Conservation (phyloP, 2,797 vertebrate species). For the Meriones psammophilus region DNA sequence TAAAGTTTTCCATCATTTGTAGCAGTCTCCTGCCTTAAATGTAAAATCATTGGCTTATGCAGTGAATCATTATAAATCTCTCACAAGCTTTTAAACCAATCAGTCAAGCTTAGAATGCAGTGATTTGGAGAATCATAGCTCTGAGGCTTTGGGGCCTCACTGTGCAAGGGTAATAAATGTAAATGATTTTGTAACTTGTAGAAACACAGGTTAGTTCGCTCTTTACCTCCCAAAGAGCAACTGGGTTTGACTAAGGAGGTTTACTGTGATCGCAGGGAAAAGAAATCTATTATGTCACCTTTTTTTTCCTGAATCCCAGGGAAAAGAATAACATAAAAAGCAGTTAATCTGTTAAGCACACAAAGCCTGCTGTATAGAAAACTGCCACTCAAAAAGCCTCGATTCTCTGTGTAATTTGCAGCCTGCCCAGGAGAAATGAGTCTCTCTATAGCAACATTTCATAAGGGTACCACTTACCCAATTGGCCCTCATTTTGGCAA, state of each 20-base stretch:
- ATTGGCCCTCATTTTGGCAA: conserved; percentile 22
- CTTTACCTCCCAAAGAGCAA: conserved; percentile 85
- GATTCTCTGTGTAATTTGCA: conserved; percentile 66
- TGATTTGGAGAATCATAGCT: conserved; percentile 91
- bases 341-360: conserved; percentile 77
- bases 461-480: neutral
- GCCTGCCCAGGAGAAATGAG: conserved; percentile 33
- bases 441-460: neutral
- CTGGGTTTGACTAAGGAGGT: conserved; percentile 79
- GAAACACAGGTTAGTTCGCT: conserved; percentile 86
- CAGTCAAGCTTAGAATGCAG: conserved; percentile 92
- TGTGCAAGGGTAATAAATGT: conserved; percentile 87
- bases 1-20: conserved; percentile 89
- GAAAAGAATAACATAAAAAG: conserved; percentile 73
- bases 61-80: conserved; percentile 92
- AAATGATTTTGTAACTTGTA: conserved; percentile 91
- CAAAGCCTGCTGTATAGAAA: conserved; percentile 75
- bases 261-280: conserved; percentile 72
- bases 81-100: conserved; percentile 94
- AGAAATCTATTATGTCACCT: conserved; percentile 72
- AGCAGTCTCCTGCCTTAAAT: conserved; percentile 89
- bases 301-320: conserved; percentile 74
- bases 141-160: conserved; percentile 89
- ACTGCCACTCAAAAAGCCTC: conserved; percentile 64
- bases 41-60: conserved; percentile 91